These are phyloP conservation scores for Dunckerocampus dactyliophorus DNA, from an alignment of 2,113 vertebrate genomes.

Conservation along the genomic window DNA sequence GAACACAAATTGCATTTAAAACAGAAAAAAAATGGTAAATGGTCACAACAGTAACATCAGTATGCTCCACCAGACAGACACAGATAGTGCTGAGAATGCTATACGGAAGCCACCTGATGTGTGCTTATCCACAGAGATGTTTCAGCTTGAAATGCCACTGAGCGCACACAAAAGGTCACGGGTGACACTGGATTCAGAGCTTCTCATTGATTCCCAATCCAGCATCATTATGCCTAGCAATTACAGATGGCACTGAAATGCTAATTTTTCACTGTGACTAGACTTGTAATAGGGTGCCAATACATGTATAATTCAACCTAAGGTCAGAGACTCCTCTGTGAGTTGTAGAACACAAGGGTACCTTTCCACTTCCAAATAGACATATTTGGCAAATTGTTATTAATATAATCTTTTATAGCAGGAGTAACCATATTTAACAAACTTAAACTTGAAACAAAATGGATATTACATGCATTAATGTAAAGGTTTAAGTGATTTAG, in stretches of 20 bases:
- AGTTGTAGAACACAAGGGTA: constrained; percentile 2
- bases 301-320: constrained; percentile 21
- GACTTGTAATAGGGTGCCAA: constrained; percentile 36
- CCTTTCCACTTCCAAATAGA: constrained; percentile 2
- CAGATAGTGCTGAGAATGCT: constrained; percentile 41
- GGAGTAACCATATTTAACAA: no score
- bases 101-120: constrained; percentile 50
- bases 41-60: constrained; percentile 2
- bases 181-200: constrained; percentile 54
- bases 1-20: constrained; percentile 25
- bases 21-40: constrained; percentile 5
- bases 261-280: constrained; percentile 52
- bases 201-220: constrained; percentile 68
- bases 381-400: neutral
- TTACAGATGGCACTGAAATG: constrained; percentile 54
- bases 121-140: constrained; percentile 48
- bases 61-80: constrained; percentile 22
- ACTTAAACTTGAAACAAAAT: no score
- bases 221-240: constrained; percentile 48
- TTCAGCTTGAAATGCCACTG: constrained; percentile 64
- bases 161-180: constrained; percentile 67
- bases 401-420: neutral
- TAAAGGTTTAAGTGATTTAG: neutral
- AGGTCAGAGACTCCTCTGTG: constrained; percentile 27
- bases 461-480: no score